Evolutionary conservation across 2,797 vertebrate species (phyloP).

Genomic region (Brotula barbata): DNA sequence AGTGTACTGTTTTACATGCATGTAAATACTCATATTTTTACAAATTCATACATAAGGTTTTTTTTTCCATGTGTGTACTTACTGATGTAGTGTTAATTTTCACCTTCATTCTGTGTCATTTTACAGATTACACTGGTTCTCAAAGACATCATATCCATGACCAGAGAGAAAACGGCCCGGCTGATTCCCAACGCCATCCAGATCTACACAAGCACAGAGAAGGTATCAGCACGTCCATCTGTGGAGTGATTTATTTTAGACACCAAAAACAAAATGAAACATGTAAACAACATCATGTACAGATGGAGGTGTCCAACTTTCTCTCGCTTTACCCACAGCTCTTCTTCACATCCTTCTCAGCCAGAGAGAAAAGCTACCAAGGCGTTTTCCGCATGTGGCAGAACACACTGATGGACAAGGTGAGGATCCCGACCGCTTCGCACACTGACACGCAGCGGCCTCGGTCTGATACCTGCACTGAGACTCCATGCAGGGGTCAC

Average conservation of each 20-base stretch:
- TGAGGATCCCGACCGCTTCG: conserved; percentile 54
- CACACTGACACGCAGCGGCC: neutral
- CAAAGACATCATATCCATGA: conserved; percentile 85
- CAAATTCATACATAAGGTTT: no score
- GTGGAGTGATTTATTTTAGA: no score
- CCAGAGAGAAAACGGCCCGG: conserved; percentile 91
- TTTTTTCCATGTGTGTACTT: no score
- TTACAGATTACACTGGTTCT: conserved; percentile 85
- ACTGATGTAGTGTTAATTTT: neutral
- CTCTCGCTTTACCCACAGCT: conserved; percentile 70
- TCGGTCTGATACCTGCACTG: neutral
- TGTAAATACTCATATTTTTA: no score
- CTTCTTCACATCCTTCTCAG: conserved; percentile 92
- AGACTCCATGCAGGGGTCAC: neutral
- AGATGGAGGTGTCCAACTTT: no score
- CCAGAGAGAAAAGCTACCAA: conserved; percentile 90
- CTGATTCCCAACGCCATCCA: conserved; percentile 96
- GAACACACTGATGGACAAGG: conserved; percentile 89
- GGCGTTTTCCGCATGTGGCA: conserved; percentile 93
- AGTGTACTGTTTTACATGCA: no score
- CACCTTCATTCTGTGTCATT: conserved; percentile 17
- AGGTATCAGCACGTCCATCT: conserved; percentile 73
- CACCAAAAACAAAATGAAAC: no score
- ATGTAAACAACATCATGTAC: no score
- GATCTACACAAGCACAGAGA: conserved; percentile 85